Evolutionary conservation across 2,888 invertebrate genomes (phyloP), one percentile per base, ranked within the genome.

Genomic region (Calameuta filiformis): DNA sequence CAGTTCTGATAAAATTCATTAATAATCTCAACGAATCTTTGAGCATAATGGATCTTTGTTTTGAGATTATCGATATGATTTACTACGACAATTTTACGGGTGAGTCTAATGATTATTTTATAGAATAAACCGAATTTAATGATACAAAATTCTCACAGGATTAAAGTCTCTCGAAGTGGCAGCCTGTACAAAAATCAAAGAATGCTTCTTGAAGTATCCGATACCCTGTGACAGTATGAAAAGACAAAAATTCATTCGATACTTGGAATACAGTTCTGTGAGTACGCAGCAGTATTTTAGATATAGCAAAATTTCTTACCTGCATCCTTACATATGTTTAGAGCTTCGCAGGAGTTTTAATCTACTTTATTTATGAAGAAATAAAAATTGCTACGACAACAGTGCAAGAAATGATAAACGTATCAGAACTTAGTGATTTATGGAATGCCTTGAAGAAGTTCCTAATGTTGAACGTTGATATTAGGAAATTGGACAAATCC

Each of bases 101-200:
- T 89, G 83, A 85, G 84, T 85, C 31, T 56, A 68, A 31, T n/a
- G 33, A 71, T 31, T 71, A 71, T 71, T 34, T 33, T 34, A 71
- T 71, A 71, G 56, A 71, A 71, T 1, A 11, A 71, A 1, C 31
- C 34, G 0, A 71, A 30, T 33, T 71, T 9, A 33, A 23, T 11
- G 9, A 23, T 71, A 30, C 6, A 71, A 30, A 12, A 12, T 68
- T 74, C 33, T 35, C 33, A 15, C 68, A 78, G 76, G 69, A 56
- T 76, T 73, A 35, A 35, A 78, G 40, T 40, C 23, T n/a, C 73
- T 78, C 23, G 34, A 87, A 80, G 40, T 79, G 69, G 79, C 80
- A 75, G 84, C 83, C 9, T 89, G 88, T 75, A 77, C 76, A 12
- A 90, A 88, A 82, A 88, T 91, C 73, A 79, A 79, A 69, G 76